Conservation (phyloP, 2,797 vertebrate species). For the Ctenochaetus hawaiiensis region DNA sequence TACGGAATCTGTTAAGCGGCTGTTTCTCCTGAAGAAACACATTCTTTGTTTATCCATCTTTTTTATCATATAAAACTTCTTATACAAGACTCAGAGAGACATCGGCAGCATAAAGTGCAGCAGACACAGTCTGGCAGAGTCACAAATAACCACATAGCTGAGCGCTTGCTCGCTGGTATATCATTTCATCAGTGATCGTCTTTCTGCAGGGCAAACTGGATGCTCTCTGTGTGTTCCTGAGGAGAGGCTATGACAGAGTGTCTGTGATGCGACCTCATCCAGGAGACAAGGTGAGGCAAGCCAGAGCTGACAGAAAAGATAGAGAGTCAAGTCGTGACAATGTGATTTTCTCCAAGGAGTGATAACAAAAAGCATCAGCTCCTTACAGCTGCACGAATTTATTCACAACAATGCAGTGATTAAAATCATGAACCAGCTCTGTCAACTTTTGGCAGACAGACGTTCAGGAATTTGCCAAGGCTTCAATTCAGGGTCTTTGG, state of each 20-base stretch:
- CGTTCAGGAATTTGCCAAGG: slow-evolving; percentile 21
- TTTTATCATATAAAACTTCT: slow-evolving; percentile 18
- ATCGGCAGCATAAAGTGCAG: slow-evolving; percentile 24
- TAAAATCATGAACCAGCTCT: slow-evolving; percentile 11
- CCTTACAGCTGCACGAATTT: neutral
- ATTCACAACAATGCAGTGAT: slow-evolving; percentile 33
- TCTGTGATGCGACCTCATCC: slow-evolving; percentile 97
- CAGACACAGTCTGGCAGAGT: slow-evolving; percentile 15
- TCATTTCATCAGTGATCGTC: neutral
- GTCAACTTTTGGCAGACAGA: slow-evolving; percentile 46
- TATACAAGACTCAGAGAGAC: slow-evolving; percentile 16
- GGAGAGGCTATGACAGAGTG: slow-evolving; percentile 94
- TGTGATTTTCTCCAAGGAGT: neutral
- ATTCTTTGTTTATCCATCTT: slow-evolving; percentile 58
- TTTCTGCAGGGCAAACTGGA: slow-evolving; percentile 93
- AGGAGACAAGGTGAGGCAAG: slow-evolving; percentile 92
- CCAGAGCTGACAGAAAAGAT: slow-evolving; percentile 1
- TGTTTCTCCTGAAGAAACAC: slow-evolving; percentile 68
- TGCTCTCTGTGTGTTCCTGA: slow-evolving; percentile 93
- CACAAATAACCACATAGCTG: slow-evolving; percentile 20
- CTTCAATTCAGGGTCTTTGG: slow-evolving; percentile 32
- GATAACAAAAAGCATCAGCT: slow-evolving; percentile 11
- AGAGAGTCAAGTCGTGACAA: neutral
- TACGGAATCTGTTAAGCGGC: slow-evolving; percentile 69
- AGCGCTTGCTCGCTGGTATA: neutral